Base-by-base conservation (phyloP, 2,113 vertebrate species). In the Gobiocypris rarus region DNA sequence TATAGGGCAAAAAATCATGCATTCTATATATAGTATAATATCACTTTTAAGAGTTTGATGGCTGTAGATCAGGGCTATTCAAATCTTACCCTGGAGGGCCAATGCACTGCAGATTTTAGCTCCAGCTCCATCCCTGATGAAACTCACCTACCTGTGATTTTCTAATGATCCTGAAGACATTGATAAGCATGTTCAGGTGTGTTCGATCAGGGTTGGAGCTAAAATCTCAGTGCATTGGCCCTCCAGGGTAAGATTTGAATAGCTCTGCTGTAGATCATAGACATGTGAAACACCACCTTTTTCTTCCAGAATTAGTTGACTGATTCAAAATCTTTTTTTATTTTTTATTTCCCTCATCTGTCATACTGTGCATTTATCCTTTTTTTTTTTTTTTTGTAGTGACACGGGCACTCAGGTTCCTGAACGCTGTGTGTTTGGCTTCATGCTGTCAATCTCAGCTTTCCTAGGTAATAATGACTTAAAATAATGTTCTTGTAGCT, bases 391-490 rank as follows among this genome's bases (percentile, higher is more conserved):
- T 89, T 89, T 87, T 94, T 93, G 75, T 91, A 96, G 96, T 90
- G 96, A 96, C 56, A 94, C 94, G 26, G 95, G 95, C 79, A 94
- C 94, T 65, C 67, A 90, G 24, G 91, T 95, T 88, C 95, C 96
- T 77, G 96, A 96, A 91, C 94, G 94, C 87, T 96, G 95, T 80
- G 89, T 96, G 10, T 96, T 96, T 92, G 96, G 96, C 83, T 94
- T 93, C 84, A 95, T 96, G 95, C 90, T 96, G 85, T 95, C 93
- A 85, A 89, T 96, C 71, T 89, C 94, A 0, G 84, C 95, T 52
- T 91, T 94, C 88, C 89, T 96, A 89, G 93, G 96, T 96, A 93
- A 94, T 7, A 26, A 31, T 63, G 1, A 15, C 2, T 63, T 15
- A 8, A 0, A 65, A 63, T 28, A 9, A 3, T 65, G 14, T 34